Percentiles rank a stretch among this genome's conserved stretches.
Conservation (phyloP, 1,140 invertebrate genomes). For the Neodiprion lecontei region DNA sequence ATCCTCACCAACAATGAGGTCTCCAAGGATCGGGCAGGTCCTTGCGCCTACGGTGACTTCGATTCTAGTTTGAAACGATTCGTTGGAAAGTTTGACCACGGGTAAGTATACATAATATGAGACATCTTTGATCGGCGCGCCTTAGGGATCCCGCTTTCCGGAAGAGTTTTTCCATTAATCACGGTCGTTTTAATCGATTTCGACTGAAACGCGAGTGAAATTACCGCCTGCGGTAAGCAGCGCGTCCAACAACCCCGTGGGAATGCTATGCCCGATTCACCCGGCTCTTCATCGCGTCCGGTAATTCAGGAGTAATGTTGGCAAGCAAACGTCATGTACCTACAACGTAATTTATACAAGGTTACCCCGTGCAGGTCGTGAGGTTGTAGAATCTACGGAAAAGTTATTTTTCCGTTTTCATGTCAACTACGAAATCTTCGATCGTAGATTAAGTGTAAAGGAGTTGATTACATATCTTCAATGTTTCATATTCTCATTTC, state of each 20-base stretch:
- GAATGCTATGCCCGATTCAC: slow-evolving; percentile 4
- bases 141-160: neutral
- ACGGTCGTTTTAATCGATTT: slow-evolving; percentile 7
- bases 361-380: too few relatives aligned
- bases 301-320: neutral
- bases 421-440: too few relatives aligned
- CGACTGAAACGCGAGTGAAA: neutral
- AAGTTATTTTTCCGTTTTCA: too few relatives aligned
- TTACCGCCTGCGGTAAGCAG: neutral
- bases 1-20: neutral
- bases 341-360: too few relatives aligned
- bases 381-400: too few relatives aligned
- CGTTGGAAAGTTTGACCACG: neutral
- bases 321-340: neutral
- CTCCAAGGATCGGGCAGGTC: neutral
- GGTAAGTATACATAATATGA: neutral
- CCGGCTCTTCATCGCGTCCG: neutral
- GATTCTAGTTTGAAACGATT: neutral
- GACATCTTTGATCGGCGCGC: neutral
- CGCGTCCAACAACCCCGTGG: neutral
- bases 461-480: too few relatives aligned
- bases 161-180: neutral
- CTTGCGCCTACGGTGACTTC: neutral
- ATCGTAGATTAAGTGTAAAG: too few relatives aligned
- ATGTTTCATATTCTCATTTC: too few relatives aligned